Conservation (phyloP, 2,797 vertebrate genomes). For the Bradypus variegatus region DNA sequence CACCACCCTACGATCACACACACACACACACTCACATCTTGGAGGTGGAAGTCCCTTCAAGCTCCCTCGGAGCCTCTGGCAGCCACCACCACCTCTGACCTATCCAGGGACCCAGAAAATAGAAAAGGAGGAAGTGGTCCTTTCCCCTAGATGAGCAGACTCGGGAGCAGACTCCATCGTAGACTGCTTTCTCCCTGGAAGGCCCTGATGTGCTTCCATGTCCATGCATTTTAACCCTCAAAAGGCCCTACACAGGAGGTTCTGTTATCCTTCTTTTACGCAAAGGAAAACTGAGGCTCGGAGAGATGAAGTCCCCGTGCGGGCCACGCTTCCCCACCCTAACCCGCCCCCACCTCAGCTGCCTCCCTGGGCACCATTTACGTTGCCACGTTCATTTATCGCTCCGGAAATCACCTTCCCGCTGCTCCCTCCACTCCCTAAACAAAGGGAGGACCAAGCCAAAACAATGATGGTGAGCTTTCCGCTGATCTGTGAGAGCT, state of each 20-base stretch:
- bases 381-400: neutral
- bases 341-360: neutral
- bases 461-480: neutral
- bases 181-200: neutral
- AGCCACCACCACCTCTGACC: neutral
- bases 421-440: neutral
- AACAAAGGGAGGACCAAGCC: conserved; percentile 13
- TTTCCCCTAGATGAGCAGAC: neutral
- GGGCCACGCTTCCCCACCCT: neutral
- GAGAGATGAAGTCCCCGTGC: neutral
- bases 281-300: neutral
- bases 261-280: neutral
- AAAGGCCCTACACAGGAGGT: too few species aligned
- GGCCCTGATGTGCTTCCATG: neutral
- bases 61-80: neutral
- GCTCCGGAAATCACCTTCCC: conserved; percentile 30
- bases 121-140: neutral
- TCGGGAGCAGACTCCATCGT: neutral
- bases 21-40: too few species aligned
- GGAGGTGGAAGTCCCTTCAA: neutral
- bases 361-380: neutral
- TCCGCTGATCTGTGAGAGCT: conserved; percentile 33
- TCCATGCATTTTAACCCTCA: neutral
- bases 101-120: neutral
- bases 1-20: neutral